Evolutionary conservation across 2,797 vertebrate genomes (phyloP), one percentile per base, ranked within the genome.

Genomic region (Gallinago stenura): DNA sequence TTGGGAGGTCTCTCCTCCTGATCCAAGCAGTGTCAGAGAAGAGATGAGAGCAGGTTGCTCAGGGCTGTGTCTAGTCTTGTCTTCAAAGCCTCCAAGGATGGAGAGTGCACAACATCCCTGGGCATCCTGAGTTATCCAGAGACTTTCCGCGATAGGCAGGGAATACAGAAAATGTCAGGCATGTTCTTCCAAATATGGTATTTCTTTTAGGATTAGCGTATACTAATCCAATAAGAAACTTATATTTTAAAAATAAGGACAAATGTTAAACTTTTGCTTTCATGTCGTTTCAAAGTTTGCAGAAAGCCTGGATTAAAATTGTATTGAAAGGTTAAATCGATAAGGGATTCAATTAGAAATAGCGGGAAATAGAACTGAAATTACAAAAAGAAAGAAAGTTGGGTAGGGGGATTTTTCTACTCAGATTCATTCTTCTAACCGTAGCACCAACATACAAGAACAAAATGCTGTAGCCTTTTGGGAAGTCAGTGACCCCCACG

Each of bases 241-340:
- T 77, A 19, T 2, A 24, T 37, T 91, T 89, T 39, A 54, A 62
- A 84, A 88, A 45, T 6, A 28, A 26, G 19, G 15, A 15, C 33
- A 68, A 80, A 57, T 50, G 16, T 81, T 83, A 64, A 89, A 75
- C 15, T 60, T 90, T 21, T 73, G 7, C 35, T 65, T 92, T 87
- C 8, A 24, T 51, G 48, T 71, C 18, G 75, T 73, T 64, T 64
- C 53, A 31, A 51, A 78, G 18, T 77, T 87, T 92, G 10, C 30
- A 68, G 45, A 85, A 92, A 92, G 2, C 8, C 21, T 75, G 41
- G n/a, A 39, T 92, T 41, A 62, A 94, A 82, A 54, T 3, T 51
- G 5, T 46, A 25, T 21, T 43, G 39, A 82, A 56, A 70, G 8
- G 7, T 66, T 71, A 54, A 71, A 50, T 17, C 78, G 62, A 85